Evolutionary conservation across 1,140 invertebrate genomes (phyloP), one percentile per base, ranked within the genome.

Genomic region (Episyrphus balteatus): DNA sequence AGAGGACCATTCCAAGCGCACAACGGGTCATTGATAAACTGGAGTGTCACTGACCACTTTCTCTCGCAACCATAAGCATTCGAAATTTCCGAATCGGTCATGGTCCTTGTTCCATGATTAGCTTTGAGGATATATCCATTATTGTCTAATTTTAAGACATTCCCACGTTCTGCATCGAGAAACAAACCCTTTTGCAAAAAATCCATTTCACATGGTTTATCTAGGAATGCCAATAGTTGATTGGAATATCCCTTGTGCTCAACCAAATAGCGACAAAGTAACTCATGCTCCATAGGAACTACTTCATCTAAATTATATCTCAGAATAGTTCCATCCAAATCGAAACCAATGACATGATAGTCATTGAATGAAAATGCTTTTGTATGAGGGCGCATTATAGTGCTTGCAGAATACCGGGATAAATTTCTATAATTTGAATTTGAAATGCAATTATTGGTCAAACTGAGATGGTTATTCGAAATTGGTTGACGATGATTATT

Each of bases 331-430:
- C 86, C 81, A 55, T 88, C 86, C 49, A 89, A 69, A 68, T 90
- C 86, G 61, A 90, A 88, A 10, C 86, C 86, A 46, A 87, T 75
- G 47, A 80, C 84, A 57, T 88, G 83, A 58, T 88, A 88, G 55
- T 86, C 72, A 18, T 58, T 68, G 21, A 84, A 75, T 43, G 56
- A 70, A 33, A 81, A 73, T 60, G 51, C 48, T 64, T 67, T 51
- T 43, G 44, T 51, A 53, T 31, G 15, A 33, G 17, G 37, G 48
- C 18, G 50, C 61, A 70, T 60, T 33, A 64, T 64, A 17, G 58
- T 67, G 50, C 55, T 66, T 18, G 59, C 57, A 10, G 60, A 66
- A 38, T 58, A 68, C 2, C 66, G 47, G 0, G 64, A 57, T 13
- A 21, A 39, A 9, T 34, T 15, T n/a, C 30, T 39, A 12, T 44